Conservation (phyloP, 1,140 invertebrate species). For the Brachystomella parvula region DNA sequence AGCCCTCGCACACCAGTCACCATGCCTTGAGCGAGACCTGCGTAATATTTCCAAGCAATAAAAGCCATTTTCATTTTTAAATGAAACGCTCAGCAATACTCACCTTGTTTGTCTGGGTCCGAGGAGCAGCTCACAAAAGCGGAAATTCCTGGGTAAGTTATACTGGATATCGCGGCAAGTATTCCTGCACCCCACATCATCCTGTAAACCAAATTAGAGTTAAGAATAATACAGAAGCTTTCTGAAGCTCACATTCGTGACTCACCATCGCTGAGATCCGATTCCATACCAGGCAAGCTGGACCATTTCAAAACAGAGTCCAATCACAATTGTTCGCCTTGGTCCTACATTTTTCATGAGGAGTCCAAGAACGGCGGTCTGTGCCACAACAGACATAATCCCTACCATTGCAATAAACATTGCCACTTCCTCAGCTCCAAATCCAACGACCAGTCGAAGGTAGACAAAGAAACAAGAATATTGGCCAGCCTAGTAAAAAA, state of each 20-base stretch:
- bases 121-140: conserved; percentile 97
- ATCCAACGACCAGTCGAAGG: conserved; percentile 94
- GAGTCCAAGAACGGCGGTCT: conserved; percentile 55
- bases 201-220: conserved; percentile 49
- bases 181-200: conserved; percentile 99
- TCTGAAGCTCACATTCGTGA: conserved; percentile 14
- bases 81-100: conserved; percentile 14
- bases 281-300: conserved; percentile 97
- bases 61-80: neutral
- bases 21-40: conserved; percentile 93
- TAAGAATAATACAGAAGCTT: neutral
- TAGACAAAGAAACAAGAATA: conserved; percentile 99
- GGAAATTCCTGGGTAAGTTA: conserved; percentile 98
- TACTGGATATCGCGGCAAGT: conserved; percentile 84
- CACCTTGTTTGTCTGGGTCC: conserved; percentile 89
- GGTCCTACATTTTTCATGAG: conserved; percentile 85
- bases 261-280: conserved; percentile 69
- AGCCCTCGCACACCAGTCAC: conserved; percentile 92
- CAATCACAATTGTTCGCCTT: conserved; percentile 92
- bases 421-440: conserved; percentile 87
- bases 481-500: conserved; percentile 61
- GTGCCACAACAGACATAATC: conserved; percentile 77
- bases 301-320: conserved; percentile 90
- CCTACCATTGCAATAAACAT: conserved; percentile 75
- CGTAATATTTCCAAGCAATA: neutral